Evolutionary conservation across 35 echinoderm and acorn worm genomes (phyloP), one percentile per base, ranked within the genome.

Genomic region (Heliocidaris erythrogramma): DNA sequence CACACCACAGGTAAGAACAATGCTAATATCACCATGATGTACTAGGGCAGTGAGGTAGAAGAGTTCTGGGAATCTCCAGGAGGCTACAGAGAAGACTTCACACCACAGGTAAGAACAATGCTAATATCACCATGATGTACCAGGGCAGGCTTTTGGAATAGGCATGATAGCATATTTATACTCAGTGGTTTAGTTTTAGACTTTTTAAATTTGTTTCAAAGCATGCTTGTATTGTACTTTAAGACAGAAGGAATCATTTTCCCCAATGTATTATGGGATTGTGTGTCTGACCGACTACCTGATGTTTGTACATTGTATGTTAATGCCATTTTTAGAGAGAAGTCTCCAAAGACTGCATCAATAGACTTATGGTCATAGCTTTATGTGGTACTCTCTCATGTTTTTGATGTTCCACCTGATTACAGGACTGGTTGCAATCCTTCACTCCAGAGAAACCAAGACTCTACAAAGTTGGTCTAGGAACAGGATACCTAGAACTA

Each of bases 401-500:
- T 7, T n/a, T 78, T 78, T 78, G 5, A 78, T 30, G 35, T 42
- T 42, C 35, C 35, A 42, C 10, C 29, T n/a, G 3, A 85, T 86
- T 90, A 16, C 91, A 99, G 98, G 91, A 61, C 35, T 97, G 98
- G 95, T 31, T 99, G n/a, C 86, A 95, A 32, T 95, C 96, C 30
- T 96, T 99, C 86, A 93, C 95, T 9, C 96, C 96, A 85, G 97
- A 96, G 18, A 96, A 96, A 71, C 98, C 98, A 32, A 97, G 97
- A 60, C 95, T 99, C 21, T 99, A 99, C 78, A 96, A 95, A 96
- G 98, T 96, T 85, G 98, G 98, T 85, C 95, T 99, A 48, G 98
- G 98, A 5, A 99, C 95, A 85, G 98, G 98, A 9, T 99, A 99
- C 69, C 85, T 99, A 31, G 98, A 99, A 95, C 96, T 99, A 61